Conservation (phyloP, 1,140 invertebrate species). For the Scaptomyza hsui region DNA sequence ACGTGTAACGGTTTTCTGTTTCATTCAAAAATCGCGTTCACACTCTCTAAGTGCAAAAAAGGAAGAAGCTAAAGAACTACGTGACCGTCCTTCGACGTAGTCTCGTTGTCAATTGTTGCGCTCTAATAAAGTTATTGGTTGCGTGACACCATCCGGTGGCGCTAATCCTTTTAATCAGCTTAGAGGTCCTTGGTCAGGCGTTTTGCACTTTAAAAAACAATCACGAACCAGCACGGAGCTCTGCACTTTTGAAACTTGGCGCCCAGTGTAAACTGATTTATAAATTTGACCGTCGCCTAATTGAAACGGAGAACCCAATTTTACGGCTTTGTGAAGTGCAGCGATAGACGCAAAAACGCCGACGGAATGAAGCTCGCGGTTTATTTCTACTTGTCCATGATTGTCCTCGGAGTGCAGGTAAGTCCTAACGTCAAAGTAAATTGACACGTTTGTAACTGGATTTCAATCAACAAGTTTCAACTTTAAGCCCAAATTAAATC, state of each 20-base stretch:
- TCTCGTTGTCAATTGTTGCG: constrained; percentile 36
- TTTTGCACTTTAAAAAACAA: constrained; percentile 30
- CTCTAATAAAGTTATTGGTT: constrained; percentile 66
- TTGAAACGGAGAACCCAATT: constrained; percentile 57
- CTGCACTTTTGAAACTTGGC: constrained; percentile 10
- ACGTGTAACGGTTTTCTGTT: constrained; percentile 63
- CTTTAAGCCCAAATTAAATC: not conserved
- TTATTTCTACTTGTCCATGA: constrained; percentile 71
- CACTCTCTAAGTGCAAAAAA: constrained; percentile 14
- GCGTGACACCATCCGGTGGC: constrained; percentile 48
- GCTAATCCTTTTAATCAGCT: constrained; percentile 59
- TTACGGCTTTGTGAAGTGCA: constrained; percentile 25
- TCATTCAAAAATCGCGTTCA: constrained; percentile 34
- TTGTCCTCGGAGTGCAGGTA: constrained; percentile 78
- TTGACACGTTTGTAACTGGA: constrained; percentile 41
- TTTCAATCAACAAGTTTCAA: constrained; percentile 75
- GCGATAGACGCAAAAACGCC: constrained; percentile 21
- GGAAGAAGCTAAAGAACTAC: constrained; percentile 27
- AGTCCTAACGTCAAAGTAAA: constrained; percentile 31
- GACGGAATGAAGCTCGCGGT: constrained; percentile 69
- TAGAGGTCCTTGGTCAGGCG: not conserved
- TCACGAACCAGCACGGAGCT: constrained; percentile 7
- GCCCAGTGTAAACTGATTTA: constrained; percentile 3
- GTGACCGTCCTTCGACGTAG: constrained; percentile 17
- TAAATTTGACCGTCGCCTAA: constrained; percentile 41